phyloP scores from a whole-genome alignment of 2,888 invertebrate genomes.

The Drosophila prostipennis region DNA sequence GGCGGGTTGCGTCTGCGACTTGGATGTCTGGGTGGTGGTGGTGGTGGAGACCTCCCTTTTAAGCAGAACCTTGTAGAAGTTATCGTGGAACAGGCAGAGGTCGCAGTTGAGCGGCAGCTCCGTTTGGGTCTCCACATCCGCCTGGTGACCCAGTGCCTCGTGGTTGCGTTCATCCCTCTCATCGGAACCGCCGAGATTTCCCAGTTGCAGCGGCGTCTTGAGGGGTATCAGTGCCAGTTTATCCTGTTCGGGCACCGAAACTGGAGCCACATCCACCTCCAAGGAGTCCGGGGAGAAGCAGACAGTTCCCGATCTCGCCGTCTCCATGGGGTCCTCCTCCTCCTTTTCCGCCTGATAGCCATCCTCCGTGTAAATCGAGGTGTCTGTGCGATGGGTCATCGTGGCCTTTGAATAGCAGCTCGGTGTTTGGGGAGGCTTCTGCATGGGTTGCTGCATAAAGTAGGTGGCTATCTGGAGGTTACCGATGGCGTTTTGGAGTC shows the following conservation, averaged over 20 bases:
- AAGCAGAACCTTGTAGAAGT: slow-evolving; percentile 83
- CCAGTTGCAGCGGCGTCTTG: slow-evolving; percentile 34
- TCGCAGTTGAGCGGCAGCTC: slow-evolving; percentile 83
- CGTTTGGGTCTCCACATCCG: slow-evolving; percentile 83
- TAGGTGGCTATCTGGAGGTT: slow-evolving; percentile 84
- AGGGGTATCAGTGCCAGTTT: slow-evolving; percentile 75
- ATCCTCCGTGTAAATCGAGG: slow-evolving; percentile 76
- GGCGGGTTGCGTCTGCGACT: slow-evolving; percentile 72
- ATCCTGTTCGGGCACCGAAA: slow-evolving; percentile 37
- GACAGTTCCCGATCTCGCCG: slow-evolving; percentile 52
- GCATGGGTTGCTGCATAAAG: slow-evolving; percentile 80
- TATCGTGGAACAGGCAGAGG: slow-evolving; percentile 83
- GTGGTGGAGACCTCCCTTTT: slow-evolving; percentile 84
- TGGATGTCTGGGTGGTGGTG: slow-evolving; percentile 83
- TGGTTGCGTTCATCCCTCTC: slow-evolving; percentile 7
- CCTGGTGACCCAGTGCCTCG: slow-evolving; percentile 35
- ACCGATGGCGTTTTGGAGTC: slow-evolving; percentile 82
- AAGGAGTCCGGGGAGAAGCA: slow-evolving; percentile 71
- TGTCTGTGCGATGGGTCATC: slow-evolving; percentile 80
- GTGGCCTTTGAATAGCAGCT: slow-evolving; percentile 71
- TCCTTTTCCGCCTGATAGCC: slow-evolving; percentile 71
- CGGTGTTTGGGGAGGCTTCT: slow-evolving; percentile 19
- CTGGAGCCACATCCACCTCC: slow-evolving; percentile 53
- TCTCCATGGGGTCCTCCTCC: slow-evolving; percentile 46
- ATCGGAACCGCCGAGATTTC: background rate